Percentiles rank a stretch among this genome's conserved stretches.
These are phyloP conservation scores for Stomorhina lunata DNA, from an alignment of 2,888 invertebrate genomes.

Conservation along the genomic window DNA sequence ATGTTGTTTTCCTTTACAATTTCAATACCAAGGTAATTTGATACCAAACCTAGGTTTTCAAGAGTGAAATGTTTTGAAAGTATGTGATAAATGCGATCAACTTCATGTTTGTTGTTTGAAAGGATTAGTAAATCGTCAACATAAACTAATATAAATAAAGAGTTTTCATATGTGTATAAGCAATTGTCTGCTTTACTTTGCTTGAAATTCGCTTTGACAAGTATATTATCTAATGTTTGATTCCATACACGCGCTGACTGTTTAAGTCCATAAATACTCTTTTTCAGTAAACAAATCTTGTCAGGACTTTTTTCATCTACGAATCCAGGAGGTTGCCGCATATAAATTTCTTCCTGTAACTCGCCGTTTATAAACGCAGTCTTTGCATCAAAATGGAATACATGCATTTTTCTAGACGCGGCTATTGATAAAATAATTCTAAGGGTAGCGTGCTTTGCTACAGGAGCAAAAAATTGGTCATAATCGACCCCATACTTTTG, in stretches of 20 bases:
- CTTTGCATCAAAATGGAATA: conserved; percentile 43
- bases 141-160: too few relatives aligned
- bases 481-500: neutral
- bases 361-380: conserved; percentile 45
- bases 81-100: too few relatives aligned
- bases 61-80: too few relatives aligned
- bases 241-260: conserved; percentile 54
- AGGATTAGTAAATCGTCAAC: too few relatives aligned
- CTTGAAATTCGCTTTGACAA: neutral
- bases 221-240: neutral
- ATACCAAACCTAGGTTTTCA: too few relatives aligned
- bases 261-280: conserved; percentile 58
- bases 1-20: too few relatives aligned
- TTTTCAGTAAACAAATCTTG: conserved; percentile 40
- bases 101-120: too few relatives aligned
- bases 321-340: conserved; percentile 61
- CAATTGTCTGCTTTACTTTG: conserved; percentile 12
- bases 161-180: neutral
- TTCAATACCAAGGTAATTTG: too few relatives aligned
- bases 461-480: neutral
- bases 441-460: neutral
- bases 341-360: conserved; percentile 19
- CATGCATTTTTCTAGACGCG: neutral
- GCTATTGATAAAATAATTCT: neutral
- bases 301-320: conserved; percentile 2